Percentiles rank a stretch among this genome's conserved stretches.
phyloP scores from a whole-genome alignment of 1,140 invertebrate genomes.

The Camponotus floridanus region DNA sequence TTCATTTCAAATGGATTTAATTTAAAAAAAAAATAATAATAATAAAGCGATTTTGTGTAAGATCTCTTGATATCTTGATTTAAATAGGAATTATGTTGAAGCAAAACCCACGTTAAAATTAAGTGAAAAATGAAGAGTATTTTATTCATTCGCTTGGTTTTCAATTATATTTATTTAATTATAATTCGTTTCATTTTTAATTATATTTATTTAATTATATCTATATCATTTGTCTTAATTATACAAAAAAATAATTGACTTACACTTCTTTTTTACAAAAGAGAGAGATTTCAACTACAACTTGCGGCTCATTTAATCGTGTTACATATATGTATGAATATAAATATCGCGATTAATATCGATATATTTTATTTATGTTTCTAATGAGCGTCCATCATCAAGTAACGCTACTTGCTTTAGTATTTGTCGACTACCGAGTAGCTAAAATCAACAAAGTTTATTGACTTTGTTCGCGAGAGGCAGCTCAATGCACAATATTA shows the following conservation, averaged over 20 bases:
- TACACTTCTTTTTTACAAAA: not conserved
- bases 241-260: not conserved
- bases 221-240: too few species aligned
- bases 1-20: not conserved
- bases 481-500: constrained; percentile 32
- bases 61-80: not conserved
- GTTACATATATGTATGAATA: not conserved
- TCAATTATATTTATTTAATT: not conserved
- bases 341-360: constrained; percentile 22
- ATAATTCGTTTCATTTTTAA: too few species aligned
- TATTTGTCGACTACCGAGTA: not conserved
- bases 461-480: constrained; percentile 33
- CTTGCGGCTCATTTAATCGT: not conserved
- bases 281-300: not conserved
- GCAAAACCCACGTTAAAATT: not conserved
- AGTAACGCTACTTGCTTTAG: not conserved
- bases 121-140: not conserved
- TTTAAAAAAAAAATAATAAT: not conserved
- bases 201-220: too few species aligned
- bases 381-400: constrained; percentile 4
- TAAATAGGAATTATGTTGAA: not conserved
- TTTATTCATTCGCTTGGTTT: not conserved
- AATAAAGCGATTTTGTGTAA: not conserved
- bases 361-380: constrained; percentile 5
- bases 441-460: constrained; percentile 52